Conservation (phyloP, 2,113 vertebrate genomes). For the Proterorhinus semilunaris region DNA sequence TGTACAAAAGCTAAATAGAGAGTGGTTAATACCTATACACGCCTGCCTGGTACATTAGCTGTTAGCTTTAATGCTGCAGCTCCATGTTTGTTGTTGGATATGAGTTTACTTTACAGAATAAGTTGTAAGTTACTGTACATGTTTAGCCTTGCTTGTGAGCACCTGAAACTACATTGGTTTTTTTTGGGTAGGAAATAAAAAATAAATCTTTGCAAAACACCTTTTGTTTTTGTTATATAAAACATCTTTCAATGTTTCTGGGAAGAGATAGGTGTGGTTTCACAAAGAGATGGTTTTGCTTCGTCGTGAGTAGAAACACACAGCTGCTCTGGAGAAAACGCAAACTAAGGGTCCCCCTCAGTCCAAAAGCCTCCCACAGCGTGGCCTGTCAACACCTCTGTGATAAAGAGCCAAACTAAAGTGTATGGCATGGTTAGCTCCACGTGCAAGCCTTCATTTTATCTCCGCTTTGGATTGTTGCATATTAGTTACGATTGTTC, state of each 20-base stretch:
- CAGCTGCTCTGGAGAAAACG: constrained; percentile 61
- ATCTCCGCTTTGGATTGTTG: constrained; percentile 70
- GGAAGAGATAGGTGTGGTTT: constrained; percentile 66
- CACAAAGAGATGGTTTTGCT: constrained; percentile 77
- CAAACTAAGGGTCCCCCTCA: constrained; percentile 26
- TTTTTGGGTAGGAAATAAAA: constrained; percentile 72
- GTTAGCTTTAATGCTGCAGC: constrained; percentile 64
- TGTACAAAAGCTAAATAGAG: constrained; percentile 72
- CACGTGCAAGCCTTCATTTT: constrained; percentile 52
- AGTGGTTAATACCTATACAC: constrained; percentile 68
- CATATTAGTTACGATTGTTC: constrained; percentile 78
- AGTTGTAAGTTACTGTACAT: constrained; percentile 47
- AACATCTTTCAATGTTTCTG: constrained; percentile 65
- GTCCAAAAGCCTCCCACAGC: constrained; percentile 57
- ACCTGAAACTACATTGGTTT: constrained; percentile 57
- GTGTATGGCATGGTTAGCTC: constrained; percentile 51
- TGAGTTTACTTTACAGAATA: constrained; percentile 60
- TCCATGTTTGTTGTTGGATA: constrained; percentile 46
- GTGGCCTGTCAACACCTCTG: constrained; percentile 40
- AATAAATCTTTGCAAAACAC: constrained; percentile 64
- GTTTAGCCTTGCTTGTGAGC: constrained; percentile 22
- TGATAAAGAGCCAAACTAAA: constrained; percentile 34
- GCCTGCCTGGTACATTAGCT: constrained; percentile 60
- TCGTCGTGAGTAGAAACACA: constrained; percentile 72
- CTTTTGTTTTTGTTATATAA: constrained; percentile 54